These are phyloP conservation scores for Cephalopholis sonnerati DNA, from an alignment of 2,113 vertebrate species.

Conservation along the genomic window DNA sequence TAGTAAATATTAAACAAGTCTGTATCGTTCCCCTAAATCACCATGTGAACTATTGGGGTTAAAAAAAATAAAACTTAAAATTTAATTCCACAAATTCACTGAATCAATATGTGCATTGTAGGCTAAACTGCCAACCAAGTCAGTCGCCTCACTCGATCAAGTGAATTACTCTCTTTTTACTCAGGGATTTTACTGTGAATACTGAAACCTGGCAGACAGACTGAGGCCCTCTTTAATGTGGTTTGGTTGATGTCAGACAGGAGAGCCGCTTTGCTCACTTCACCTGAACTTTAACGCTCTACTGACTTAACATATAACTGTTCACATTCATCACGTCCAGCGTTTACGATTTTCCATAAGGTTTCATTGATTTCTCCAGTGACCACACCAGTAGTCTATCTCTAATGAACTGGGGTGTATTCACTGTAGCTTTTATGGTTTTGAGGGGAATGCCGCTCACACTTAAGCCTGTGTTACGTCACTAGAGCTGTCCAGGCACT, in stretches of 20 bases:
- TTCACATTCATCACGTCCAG: neutral
- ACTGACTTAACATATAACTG: conserved; percentile 7
- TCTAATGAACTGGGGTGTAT: neutral
- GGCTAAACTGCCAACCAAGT: conserved; percentile 31
- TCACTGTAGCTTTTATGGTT: conserved; percentile 8
- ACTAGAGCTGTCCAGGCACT: neutral
- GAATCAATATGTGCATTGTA: conserved; percentile 23
- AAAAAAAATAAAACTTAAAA: neutral
- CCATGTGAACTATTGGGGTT: neutral
- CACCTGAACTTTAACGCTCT: conserved; percentile 10
- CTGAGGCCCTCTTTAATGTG: conserved; percentile 1
- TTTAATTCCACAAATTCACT: conserved; percentile 48
- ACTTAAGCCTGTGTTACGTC: neutral
- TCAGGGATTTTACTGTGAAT: conserved; percentile 42
- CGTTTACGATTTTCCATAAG: neutral
- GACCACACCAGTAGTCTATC: neutral
- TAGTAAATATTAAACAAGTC: neutral
- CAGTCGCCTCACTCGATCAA: conserved; percentile 23
- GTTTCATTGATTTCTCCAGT: conserved; percentile 9
- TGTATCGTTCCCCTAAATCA: neutral
- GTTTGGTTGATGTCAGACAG: conserved; percentile 17
- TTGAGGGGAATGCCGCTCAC: neutral
- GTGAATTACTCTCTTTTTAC: conserved; percentile 35
- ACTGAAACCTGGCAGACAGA: conserved; percentile 40
- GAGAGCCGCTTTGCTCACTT: conserved; percentile 10